These are phyloP conservation scores for Falco naumanni DNA, from an alignment of 2,797 vertebrate species.

Conservation along the genomic window DNA sequence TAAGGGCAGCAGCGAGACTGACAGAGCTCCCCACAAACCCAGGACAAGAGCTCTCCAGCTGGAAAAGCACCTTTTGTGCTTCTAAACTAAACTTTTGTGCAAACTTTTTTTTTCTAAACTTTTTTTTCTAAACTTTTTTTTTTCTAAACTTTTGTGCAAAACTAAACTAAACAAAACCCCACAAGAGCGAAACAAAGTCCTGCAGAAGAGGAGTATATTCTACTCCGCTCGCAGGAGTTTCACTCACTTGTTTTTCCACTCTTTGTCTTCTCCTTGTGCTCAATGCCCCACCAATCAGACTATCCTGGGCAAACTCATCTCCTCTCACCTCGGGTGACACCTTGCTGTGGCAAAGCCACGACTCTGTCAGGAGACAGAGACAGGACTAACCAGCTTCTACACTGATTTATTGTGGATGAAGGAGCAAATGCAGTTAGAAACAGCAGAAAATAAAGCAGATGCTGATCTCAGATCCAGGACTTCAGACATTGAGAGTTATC, in stretches of 20 bases:
- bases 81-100: too few species aligned
- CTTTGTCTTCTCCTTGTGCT: background rate
- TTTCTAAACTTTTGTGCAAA: too few species aligned
- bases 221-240: background rate
- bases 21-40: background rate
- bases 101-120: too few species aligned
- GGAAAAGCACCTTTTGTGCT: background rate
- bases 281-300: accelerated
- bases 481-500: background rate
- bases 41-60: background rate
- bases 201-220: background rate
- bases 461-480: background rate
- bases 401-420: background rate
- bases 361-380: background rate
- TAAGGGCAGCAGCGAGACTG: background rate
- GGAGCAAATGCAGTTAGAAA: background rate
- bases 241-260: background rate
- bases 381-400: background rate
- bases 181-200: background rate
- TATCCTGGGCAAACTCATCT: background rate
- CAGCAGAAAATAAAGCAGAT: background rate
- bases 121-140: too few species aligned
- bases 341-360: background rate
- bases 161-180: background rate
- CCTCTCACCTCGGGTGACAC: background rate